Percentiles rank a stretch among this genome's conserved stretches.
Conservation (phyloP, 2,888 invertebrate genomes). For the Venusia cambrica region DNA sequence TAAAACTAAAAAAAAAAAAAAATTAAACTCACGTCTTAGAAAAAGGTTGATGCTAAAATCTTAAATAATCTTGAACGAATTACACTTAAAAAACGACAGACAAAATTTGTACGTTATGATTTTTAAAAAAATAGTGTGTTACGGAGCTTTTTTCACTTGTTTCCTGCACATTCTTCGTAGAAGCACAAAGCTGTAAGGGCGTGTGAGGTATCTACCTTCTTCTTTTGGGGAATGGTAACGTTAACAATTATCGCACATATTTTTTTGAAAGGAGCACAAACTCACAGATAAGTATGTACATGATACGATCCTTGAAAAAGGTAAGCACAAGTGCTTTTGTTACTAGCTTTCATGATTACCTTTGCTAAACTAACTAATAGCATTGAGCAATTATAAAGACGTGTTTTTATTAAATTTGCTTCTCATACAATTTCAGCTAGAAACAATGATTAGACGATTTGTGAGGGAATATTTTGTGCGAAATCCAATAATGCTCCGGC, state of each 20-base stretch:
- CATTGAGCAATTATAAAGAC: background rate
- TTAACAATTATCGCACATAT: constrained; percentile 16
- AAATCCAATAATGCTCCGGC: constrained; percentile 29
- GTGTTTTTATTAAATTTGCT: background rate
- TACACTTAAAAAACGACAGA: too few species aligned
- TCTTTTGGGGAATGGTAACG: too few species aligned
- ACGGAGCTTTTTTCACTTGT: background rate
- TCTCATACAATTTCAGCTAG: constrained; percentile 14
- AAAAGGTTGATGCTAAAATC: too few species aligned
- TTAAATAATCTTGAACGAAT: too few species aligned
- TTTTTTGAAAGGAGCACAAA: constrained; percentile 6
- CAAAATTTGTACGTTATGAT: too few species aligned
- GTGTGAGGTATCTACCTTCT: too few species aligned
- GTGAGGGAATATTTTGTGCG: constrained; percentile 25
- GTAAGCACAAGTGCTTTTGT: constrained; percentile 11
- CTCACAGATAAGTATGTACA: constrained; percentile 8
- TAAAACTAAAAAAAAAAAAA: too few species aligned
- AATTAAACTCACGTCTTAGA: too few species aligned
- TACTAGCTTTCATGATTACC: background rate
- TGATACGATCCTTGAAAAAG: constrained; percentile 4
- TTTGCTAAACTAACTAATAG: background rate
- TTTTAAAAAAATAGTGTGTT: too few species aligned
- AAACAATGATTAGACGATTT: constrained; percentile 25
- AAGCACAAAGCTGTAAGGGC: background rate
- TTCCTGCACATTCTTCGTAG: background rate